Evolutionary conservation across 1,140 invertebrate species (phyloP).

Genomic region (Adoxophyes honmai): DNA sequence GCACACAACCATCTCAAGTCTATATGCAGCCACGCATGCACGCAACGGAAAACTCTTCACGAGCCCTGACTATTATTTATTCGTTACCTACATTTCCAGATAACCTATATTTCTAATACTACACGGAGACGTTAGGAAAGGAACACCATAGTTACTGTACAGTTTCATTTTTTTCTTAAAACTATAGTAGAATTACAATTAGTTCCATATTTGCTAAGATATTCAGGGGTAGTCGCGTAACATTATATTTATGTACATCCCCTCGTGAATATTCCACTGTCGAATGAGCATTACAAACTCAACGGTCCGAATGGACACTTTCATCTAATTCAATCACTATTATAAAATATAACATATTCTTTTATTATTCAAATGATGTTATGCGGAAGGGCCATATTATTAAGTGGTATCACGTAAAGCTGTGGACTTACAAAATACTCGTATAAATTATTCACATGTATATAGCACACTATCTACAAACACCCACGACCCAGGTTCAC

Average conservation of each 20-base stretch:
- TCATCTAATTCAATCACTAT: slow-evolving; percentile 56
- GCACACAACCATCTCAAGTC: slow-evolving; percentile 16
- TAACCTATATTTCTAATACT: slow-evolving; percentile 58
- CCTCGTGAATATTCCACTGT: slow-evolving; percentile 45
- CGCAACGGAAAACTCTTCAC: slow-evolving; percentile 21
- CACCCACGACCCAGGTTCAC: slow-evolving; percentile 61
- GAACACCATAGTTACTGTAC: slow-evolving; percentile 72
- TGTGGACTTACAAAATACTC: slow-evolving; percentile 74
- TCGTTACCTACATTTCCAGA: slow-evolving; percentile 47
- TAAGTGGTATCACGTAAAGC: slow-evolving; percentile 71
- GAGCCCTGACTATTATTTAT: slow-evolving; percentile 40
- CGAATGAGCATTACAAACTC: slow-evolving; percentile 66
- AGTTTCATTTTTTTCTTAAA: slow-evolving; percentile 58
- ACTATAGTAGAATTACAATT: slow-evolving; percentile 49
- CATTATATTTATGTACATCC: slow-evolving; percentile 64
- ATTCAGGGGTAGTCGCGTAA: slow-evolving; percentile 41
- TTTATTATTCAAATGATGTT: slow-evolving; percentile 54
- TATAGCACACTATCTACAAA: slow-evolving; percentile 76
- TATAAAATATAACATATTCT: slow-evolving; percentile 74
- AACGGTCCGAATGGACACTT: slow-evolving; percentile 50
- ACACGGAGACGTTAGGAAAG: slow-evolving; percentile 69
- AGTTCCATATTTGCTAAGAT: slow-evolving; percentile 53
- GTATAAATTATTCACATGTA: slow-evolving; percentile 77
- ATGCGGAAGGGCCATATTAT: slow-evolving; percentile 58
- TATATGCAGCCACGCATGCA: slow-evolving; percentile 21